These are phyloP conservation scores for Eristalis arbustorum DNA, from an alignment of 2,888 invertebrate genomes.

Conservation along the genomic window DNA sequence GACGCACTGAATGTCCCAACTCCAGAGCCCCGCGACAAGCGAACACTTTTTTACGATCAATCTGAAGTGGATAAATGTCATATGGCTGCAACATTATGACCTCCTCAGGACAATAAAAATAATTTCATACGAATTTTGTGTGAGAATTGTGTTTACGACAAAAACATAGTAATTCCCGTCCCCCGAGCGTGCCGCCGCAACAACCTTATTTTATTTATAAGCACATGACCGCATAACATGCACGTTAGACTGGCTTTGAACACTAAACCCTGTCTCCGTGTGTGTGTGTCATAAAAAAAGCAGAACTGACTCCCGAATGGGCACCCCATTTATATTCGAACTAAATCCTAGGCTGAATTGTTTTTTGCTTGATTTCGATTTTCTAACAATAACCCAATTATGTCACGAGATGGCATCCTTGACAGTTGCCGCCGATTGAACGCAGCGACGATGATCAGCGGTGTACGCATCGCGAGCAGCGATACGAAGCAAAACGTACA, in stretches of 20 bases:
- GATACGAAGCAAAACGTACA: conserved; percentile 26
- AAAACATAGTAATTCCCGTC: neutral
- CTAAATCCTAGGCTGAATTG: conserved; percentile 16
- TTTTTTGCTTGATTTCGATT: neutral
- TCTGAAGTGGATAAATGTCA: neutral
- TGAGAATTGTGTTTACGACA: neutral
- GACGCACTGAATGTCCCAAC: neutral
- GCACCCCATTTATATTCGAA: conserved; percentile 16
- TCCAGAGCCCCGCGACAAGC: neutral
- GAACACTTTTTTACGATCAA: neutral
- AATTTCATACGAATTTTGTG: neutral
- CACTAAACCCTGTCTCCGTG: neutral
- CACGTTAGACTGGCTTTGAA: conserved; percentile 2
- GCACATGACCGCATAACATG: conserved; percentile 23
- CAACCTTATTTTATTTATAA: conserved; percentile 29
- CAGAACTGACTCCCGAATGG: neutral
- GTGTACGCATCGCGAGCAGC: neutral
- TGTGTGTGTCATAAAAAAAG: conserved; percentile 11
- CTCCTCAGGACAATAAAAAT: conserved; percentile 6
- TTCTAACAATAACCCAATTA: neutral
- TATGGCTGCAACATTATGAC: neutral
- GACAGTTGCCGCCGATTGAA: conserved; percentile 10
- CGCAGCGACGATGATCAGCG: conserved; percentile 36
- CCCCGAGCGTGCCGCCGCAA: neutral
- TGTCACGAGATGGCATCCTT: conserved; percentile 15